These are phyloP conservation scores for Apus apus DNA, from an alignment of 2,113 vertebrate species.

Conservation along the genomic window DNA sequence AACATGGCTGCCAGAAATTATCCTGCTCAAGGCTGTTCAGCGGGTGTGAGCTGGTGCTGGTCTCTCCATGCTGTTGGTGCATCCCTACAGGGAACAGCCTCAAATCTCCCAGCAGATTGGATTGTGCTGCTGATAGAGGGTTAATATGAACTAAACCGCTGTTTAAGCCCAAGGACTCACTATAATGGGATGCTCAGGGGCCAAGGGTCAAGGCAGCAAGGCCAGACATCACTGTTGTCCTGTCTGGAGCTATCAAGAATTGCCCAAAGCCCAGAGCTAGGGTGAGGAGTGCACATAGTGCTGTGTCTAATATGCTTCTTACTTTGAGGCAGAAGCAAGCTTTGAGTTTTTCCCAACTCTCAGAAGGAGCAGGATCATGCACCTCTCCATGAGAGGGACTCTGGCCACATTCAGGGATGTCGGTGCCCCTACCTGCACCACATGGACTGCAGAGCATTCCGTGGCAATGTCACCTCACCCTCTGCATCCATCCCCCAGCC, in stretches of 20 bases:
- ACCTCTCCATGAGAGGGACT: fast-evolving
- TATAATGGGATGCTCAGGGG: fast-evolving
- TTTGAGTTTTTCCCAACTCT: background rate
- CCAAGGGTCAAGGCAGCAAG: background rate
- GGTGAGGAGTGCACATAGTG: fast-evolving
- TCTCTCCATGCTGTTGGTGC: fast-evolving
- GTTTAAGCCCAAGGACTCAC: background rate
- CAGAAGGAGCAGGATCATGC: background rate
- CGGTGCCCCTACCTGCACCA: background rate
- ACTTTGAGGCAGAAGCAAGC: background rate
- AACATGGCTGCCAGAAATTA: background rate
- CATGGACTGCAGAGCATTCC: fast-evolving
- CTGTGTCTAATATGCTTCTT: background rate
- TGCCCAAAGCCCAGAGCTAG: background rate
- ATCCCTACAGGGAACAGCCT: background rate
- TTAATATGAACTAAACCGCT: background rate
- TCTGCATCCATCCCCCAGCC: background rate
- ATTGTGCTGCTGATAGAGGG: background rate
- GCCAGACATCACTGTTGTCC: background rate
- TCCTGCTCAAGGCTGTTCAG: background rate
- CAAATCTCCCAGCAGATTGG: fast-evolving
- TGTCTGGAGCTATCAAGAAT: background rate
- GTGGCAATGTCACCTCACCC: background rate
- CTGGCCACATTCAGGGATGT: fast-evolving
- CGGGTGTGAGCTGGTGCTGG: background rate